A percentile compares a stretch with the other conserved stretches of the same genome.
These are phyloP conservation scores for Dryobota labecula DNA, from an alignment of 2,888 invertebrate genomes.

Conservation along the genomic window DNA sequence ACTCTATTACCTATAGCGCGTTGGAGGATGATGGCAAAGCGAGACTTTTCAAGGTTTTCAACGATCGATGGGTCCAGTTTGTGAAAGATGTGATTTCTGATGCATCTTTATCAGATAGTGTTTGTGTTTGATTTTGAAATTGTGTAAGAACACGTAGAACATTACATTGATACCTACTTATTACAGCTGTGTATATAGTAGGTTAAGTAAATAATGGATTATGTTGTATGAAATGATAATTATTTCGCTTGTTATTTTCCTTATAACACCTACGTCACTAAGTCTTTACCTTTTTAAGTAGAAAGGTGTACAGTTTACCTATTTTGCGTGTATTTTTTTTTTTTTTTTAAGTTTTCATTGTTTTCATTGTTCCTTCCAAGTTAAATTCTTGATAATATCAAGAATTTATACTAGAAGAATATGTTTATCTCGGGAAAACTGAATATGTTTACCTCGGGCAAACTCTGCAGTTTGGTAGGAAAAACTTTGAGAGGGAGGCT, in stretches of 20 bases:
- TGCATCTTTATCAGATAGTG: conserved; percentile 7
- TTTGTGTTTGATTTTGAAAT: not conserved
- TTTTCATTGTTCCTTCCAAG: not conserved
- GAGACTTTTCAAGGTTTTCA: conserved; percentile 71
- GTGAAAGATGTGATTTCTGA: conserved; percentile 70
- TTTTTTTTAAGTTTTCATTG: not conserved
- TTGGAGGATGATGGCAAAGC: conserved; percentile 74
- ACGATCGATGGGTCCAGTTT: conserved; percentile 79
- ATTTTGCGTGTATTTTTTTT: not conserved
- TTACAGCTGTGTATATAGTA: not conserved
- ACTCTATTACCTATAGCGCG: conserved; percentile 93
- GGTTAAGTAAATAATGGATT: not conserved
- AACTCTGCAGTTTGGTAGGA: too few relatives aligned
- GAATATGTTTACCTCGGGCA: too few relatives aligned
- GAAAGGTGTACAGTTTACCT: not conserved
- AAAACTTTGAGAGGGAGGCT: too few relatives aligned
- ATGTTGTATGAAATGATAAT: not conserved
- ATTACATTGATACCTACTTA: not conserved
- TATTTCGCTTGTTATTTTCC: conserved; percentile 5
- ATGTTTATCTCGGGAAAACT: too few relatives aligned
- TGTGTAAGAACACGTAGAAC: not conserved
- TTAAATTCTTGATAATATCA: not conserved
- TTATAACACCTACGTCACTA: not conserved
- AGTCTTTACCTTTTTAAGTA: not conserved
- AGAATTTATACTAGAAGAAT: too few relatives aligned